Base-by-base conservation (phyloP, 2,888 invertebrate genomes). In the Dryococelus australis region DNA sequence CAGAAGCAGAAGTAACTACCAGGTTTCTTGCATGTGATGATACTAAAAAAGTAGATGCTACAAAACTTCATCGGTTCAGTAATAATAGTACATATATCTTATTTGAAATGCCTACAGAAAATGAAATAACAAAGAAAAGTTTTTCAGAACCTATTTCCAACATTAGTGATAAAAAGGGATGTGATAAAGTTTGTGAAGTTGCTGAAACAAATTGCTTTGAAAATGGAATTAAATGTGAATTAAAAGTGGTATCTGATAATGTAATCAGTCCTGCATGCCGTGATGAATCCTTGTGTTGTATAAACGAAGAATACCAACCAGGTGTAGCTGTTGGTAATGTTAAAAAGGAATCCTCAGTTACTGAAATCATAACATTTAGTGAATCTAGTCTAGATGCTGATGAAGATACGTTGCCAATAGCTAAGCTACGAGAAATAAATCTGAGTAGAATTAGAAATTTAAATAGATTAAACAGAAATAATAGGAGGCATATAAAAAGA, bases 351-450 rank as follows among this genome's bases (percentile, higher is more conserved):
- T 0, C 65, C 8, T n/a, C 16, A n/a, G 8, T n/a, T 65, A n/a
- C 65, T 65, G 65, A 65, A n/a, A 20, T 65, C n/a, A 16, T n/a
- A 8, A 65, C 65, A 65, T 65, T 65, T 3, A 53, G 53, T 20
- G 27, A 65, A 16, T 53, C 53, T 35, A 65, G 78, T 27, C 43
- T 86, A 27, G 86, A 51, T 78, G 35, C 35, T 26, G 86, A 86
- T 78, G 86, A 86, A 86, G 87, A 87, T 24, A 80, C 43, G n/a
- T 84, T 87, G 27, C 87, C 87, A 35, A 87, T 86, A 51, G 53
- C 87, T 85, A 88, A 85, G 35, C 47, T 85, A 51, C 80, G 85
- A 85, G 87, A 88, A 86, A 84, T 85, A 35, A 86, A 85, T 81
- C 86, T 80, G 79, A 79, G 65, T 24, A 65, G 65, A 65, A n/a